Base-by-base conservation (phyloP, 2,113 vertebrate species). In the Phalacrocorax carbo region DNA sequence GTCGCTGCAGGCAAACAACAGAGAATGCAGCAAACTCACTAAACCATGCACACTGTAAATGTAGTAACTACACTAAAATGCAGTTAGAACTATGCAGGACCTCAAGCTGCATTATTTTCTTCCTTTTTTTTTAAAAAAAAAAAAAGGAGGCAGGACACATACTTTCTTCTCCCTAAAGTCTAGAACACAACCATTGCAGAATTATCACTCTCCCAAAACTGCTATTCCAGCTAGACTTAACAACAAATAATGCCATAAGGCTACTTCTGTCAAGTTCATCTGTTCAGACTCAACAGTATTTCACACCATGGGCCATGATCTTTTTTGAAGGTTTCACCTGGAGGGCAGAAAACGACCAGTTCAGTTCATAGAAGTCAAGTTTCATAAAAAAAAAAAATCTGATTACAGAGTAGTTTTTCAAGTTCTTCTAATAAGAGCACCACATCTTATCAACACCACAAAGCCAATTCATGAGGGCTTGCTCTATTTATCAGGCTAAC, bases 311-410 rank as follows among this genome's bases (percentile, higher is more conserved):
- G 75, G 96, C 51, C 76, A 86, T 60, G 78, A 78, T 71, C 81
- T 91, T 93, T 95, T 75, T 91, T 94, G 87, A 87, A 94, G 92
- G 75, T 58, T 91, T 91, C 78, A 93, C 78, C 87, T 94, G 27
- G 44, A 93, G 81, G 70, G 86, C 71, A 91, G 84, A 97, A 96
- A 96, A 85, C 7, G 73, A 90, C 80, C 75, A 66, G 51, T 80
- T 95, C 65, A 93, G 89, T 82, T 94, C 65, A 94, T 34, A 92
- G 82, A 95, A 94, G 75, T 80, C 15, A 94, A 71, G 20, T 66
- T 88, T 73, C 58, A 91, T 76, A 0, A 16, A 23, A 40, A 69
- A 40, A 69, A 49, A 34, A 25, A 38, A 38, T 55, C n/a, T 78
- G 11, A 72, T 85, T 73, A 87, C 29, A 91, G 18, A 75, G 21